Percentiles rank a stretch among this genome's conserved stretches.
Conservation (phyloP, 2,113 vertebrate genomes). For the Toxotes chatareus region DNA sequence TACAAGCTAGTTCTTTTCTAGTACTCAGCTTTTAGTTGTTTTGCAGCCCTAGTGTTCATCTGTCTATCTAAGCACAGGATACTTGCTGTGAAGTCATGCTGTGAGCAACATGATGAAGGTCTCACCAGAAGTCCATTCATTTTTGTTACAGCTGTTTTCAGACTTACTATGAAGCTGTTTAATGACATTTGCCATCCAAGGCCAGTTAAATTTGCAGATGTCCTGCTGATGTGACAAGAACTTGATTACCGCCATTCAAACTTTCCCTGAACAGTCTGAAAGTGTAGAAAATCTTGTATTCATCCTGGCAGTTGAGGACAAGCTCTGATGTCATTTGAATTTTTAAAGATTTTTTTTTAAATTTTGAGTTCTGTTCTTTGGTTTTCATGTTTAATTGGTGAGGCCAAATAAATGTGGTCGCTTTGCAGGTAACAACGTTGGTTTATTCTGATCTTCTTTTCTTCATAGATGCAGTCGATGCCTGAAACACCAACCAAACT, state of each 20-base stretch:
- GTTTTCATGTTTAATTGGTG: neutral
- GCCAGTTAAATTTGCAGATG: neutral
- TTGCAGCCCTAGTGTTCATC: neutral
- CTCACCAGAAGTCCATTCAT: neutral
- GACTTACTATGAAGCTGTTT: neutral
- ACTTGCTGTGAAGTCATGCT: constrained; percentile 6
- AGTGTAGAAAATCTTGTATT: constrained; percentile 1
- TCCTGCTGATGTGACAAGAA: neutral
- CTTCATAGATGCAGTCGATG: neutral
- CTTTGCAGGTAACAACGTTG: neutral
- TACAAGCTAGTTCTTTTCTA: neutral
- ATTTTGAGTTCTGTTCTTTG: fast-evolving
- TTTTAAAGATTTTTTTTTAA: neutral
- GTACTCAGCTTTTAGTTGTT: neutral
- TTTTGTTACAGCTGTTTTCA: neutral
- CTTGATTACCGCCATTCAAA: constrained; percentile 1
- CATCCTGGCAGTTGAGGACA: neutral
- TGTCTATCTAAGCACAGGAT: neutral
- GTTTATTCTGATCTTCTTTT: neutral
- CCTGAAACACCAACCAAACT: neutral
- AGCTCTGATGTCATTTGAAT: neutral
- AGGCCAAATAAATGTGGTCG: neutral
- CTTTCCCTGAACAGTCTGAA: neutral
- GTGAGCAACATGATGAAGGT: neutral
- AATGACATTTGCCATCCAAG: neutral